Conservation (phyloP, 2,888 invertebrate genomes). For the Ectobius pallidus region DNA sequence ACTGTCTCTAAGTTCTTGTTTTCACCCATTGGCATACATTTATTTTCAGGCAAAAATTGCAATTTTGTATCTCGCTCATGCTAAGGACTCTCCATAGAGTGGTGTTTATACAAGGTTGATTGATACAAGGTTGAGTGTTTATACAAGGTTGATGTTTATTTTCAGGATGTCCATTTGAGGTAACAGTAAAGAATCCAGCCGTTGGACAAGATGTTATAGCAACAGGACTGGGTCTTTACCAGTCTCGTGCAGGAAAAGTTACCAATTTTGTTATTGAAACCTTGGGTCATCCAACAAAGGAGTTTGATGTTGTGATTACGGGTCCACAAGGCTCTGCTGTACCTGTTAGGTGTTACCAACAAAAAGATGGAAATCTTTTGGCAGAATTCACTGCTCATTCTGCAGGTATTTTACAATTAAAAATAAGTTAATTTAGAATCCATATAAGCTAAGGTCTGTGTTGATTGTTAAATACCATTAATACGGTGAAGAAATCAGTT, state of each 20-base stretch:
- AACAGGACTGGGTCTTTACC: conserved; percentile 83
- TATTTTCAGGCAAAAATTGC: too few relatives aligned
- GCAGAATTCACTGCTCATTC: conserved; percentile 91
- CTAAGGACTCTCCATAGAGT: too few relatives aligned
- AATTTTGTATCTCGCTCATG: too few relatives aligned
- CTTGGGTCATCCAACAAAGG: conserved; percentile 79
- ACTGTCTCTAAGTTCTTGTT: too few relatives aligned
- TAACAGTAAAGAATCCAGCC: conserved; percentile 65
- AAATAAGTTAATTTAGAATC: background rate
- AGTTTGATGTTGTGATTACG: conserved; percentile 90
- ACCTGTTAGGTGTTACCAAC: conserved; percentile 93
- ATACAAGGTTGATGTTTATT: conserved; percentile 1
- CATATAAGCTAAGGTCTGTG: too few relatives aligned
- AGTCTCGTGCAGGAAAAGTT: conserved; percentile 80
- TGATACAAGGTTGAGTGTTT: too few relatives aligned
- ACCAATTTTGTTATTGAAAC: conserved; percentile 91
- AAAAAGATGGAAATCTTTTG: conserved; percentile 91
- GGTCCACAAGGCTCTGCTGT: conserved; percentile 80
- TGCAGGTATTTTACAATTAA: conserved; percentile 60
- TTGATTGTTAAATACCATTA: too few relatives aligned
- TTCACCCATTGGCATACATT: too few relatives aligned
- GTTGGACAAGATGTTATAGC: conserved; percentile 77
- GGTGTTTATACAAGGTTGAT: too few relatives aligned
- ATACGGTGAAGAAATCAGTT: too few relatives aligned
- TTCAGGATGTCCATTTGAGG: conserved; percentile 63